Base-by-base conservation (phyloP, 37 sponge, comb jelly and placozoan genomes). In the Theonella swinhoei region DNA sequence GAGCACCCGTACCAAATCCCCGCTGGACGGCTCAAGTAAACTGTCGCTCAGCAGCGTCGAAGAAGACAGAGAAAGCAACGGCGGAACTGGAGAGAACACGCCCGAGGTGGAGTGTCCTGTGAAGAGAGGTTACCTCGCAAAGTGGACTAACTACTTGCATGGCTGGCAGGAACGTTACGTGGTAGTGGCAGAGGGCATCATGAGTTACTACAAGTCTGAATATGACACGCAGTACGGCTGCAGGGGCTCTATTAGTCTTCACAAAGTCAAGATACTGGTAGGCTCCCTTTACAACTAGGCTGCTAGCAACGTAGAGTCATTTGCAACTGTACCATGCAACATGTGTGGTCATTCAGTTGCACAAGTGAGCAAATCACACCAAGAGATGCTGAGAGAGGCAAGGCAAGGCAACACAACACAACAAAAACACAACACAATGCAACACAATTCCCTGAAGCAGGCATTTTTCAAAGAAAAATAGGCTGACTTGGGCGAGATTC, bases 111-210 rank as follows among this genome's bases (percentile, higher is more conserved):
- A 85, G 34, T 67, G 63, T 4, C 88, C 90, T 0, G 81, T 24
- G 19, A 75, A 68, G 61, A 66, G 82, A 1, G 95, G 95, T 9
- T 64, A 74, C 1, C 85, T 97, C 17, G 74, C 85, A 20, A 97
- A 97, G 62, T 97, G 97, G 97, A 97, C 97, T 39, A 97, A 97
- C 83, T 97, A 93, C 85, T 76, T 97, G 9, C 92, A 91, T 47
- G 97, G 97, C 0, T 97, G 97, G 97, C 97, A 97, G 83, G 93
- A 94, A 29, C 92, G 97, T 9, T 94, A 85, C 68, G 76, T 97
- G 35, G 80, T 95, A 4, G 76, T 97, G 1, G 76, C 60, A 9
- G 85, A 89, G 7, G 97, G 97, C 24, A 83, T 90, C 9, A 54
- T 97, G 58, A 83, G 92, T 14, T 97, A 97, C 75, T 97, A 85